phyloP scores from a whole-genome alignment of 2,113 vertebrate species.

The Zosterops borbonicus region DNA sequence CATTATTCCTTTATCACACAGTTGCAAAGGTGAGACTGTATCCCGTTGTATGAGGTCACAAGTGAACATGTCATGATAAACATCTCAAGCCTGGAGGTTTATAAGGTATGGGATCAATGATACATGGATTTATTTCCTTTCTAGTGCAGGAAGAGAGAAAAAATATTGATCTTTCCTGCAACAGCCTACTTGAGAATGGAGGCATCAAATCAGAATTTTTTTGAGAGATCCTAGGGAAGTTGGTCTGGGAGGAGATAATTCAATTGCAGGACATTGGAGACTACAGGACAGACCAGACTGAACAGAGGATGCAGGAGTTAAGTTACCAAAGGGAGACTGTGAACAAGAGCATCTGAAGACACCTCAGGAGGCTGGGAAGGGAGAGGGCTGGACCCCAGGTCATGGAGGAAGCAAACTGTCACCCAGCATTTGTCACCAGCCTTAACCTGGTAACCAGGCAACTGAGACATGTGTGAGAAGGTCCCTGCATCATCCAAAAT shows the following conservation, averaged over 20 bases:
- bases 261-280: background rate
- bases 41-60: background rate
- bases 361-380: background rate
- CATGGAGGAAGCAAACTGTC: conserved; percentile 1
- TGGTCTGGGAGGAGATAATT: background rate
- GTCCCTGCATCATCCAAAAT: conserved; percentile 4
- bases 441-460: conserved; percentile 72
- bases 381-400: background rate
- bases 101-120: background rate
- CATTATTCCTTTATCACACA: background rate
- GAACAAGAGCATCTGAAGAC: conserved; percentile 9
- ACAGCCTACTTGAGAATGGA: background rate
- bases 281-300: background rate
- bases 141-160: background rate
- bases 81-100: background rate
- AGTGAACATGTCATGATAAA: background rate
- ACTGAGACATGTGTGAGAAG: conserved; percentile 63
- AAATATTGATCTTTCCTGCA: background rate
- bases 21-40: background rate
- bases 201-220: background rate
- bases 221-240: background rate
- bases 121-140: background rate
- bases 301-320: background rate
- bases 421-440: conserved; percentile 39
- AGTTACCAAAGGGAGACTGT: background rate